Conservation (phyloP, 2,113 vertebrate species). For the Muscicapa adusta region DNA sequence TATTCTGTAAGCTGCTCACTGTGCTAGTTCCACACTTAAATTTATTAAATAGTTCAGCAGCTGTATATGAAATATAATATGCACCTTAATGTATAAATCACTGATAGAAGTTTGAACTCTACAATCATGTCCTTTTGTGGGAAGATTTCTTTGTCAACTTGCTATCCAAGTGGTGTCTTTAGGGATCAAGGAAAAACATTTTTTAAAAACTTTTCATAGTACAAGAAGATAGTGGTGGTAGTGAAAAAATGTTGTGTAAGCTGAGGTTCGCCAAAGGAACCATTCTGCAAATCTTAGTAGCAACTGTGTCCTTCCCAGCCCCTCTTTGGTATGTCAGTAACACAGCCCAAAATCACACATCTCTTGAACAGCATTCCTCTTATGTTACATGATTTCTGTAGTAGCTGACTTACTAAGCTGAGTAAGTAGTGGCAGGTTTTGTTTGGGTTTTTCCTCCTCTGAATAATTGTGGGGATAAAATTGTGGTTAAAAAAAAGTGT, state of each 20-base stretch:
- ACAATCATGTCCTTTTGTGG: background rate
- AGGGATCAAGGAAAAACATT: background rate
- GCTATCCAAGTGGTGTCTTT: background rate
- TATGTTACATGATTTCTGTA: background rate
- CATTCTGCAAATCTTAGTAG: background rate
- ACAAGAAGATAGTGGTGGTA: background rate
- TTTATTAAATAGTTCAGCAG: background rate
- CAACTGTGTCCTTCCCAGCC: background rate
- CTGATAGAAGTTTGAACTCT: background rate
- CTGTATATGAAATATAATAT: background rate
- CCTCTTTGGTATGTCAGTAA: background rate
- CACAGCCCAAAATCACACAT: background rate
- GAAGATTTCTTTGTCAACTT: background rate
- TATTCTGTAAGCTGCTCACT: background rate
- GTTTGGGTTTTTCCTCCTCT: background rate
- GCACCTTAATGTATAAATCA: background rate
- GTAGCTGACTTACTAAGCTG: background rate
- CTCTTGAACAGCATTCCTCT: background rate
- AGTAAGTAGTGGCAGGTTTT: background rate
- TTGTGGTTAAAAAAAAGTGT: background rate
- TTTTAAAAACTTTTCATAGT: background rate
- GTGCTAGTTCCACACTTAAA: background rate
- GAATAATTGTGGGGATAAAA: background rate
- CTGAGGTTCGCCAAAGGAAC: background rate
- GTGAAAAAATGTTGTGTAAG: background rate